Conservation (phyloP, 1,140 invertebrate species). For the Achroia grisella region DNA sequence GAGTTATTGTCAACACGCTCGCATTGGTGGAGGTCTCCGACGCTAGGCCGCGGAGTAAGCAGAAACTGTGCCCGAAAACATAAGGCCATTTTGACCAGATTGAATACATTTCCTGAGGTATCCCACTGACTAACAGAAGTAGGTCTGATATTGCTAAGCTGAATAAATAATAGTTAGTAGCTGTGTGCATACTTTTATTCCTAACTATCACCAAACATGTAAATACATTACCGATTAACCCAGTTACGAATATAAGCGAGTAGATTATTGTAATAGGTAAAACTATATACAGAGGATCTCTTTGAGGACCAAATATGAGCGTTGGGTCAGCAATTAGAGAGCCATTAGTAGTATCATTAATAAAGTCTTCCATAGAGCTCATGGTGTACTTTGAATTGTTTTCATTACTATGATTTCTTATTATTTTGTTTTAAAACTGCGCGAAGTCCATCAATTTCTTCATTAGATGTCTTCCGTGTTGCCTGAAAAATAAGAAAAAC, state of each 20-base stretch:
- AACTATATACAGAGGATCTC: conserved; percentile 82
- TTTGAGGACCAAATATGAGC: conserved; percentile 62
- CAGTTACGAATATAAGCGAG: conserved; percentile 87
- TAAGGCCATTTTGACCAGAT: conserved; percentile 93
- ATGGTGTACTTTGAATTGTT: conserved; percentile 10
- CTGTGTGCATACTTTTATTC: conserved; percentile 94
- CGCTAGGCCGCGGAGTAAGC: conserved; percentile 86
- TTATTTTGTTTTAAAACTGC: neutral
- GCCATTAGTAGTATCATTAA: conserved; percentile 18
- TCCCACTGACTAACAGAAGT: conserved; percentile 85
- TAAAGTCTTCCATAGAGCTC: conserved; percentile 16
- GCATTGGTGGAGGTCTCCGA: conserved; percentile 95
- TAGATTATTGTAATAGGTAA: conserved; percentile 89
- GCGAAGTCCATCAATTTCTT: too few species aligned
- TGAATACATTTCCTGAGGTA: conserved; percentile 89
- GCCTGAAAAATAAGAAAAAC: neutral
- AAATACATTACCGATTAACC: conserved; percentile 91
- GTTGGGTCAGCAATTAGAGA: conserved; percentile 36
- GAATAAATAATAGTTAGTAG: conserved; percentile 95
- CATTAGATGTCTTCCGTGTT: too few species aligned
- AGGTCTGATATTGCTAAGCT: conserved; percentile 95
- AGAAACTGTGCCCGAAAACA: conserved; percentile 89
- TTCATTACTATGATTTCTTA: neutral
- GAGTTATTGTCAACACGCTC: conserved; percentile 90
- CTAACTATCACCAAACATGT: conserved; percentile 94